Percentiles rank a stretch among this genome's conserved stretches.
Evolutionary conservation across 2,113 vertebrate species (phyloP).

Genomic region (Varanus salvator): DNA sequence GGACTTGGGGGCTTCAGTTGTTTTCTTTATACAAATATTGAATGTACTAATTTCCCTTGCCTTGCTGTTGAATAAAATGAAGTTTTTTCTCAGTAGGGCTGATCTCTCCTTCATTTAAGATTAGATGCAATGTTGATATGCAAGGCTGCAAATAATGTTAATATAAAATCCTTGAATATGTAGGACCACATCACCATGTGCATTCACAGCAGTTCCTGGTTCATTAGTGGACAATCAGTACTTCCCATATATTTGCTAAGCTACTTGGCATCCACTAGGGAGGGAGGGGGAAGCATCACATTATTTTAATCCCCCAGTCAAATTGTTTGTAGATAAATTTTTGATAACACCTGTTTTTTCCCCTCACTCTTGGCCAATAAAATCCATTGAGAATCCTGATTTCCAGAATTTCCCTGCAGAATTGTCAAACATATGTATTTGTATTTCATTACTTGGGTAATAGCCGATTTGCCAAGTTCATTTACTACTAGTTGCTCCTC

Average conservation of each 20-base stretch:
- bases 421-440: conserved; percentile 87
- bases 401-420: conserved; percentile 79
- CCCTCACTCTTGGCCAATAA: conserved; percentile 75
- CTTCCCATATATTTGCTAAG: conserved; percentile 71
- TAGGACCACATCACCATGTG: conserved; percentile 72
- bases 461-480: conserved; percentile 85
- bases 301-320: conserved; percentile 79
- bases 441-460: conserved; percentile 85
- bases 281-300: conserved; percentile 62
- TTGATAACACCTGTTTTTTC: conserved; percentile 82
- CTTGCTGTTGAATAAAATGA: conserved; percentile 83
- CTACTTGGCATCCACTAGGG: conserved; percentile 69
- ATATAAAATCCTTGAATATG: conserved; percentile 78
- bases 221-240: conserved; percentile 75
- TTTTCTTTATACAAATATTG: conserved; percentile 86
- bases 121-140: conserved; percentile 78
- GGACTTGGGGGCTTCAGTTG: conserved; percentile 80
- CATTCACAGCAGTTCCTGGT: conserved; percentile 65
- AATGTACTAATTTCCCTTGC: conserved; percentile 85
- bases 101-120: conserved; percentile 83
- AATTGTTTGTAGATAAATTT: conserved; percentile 79
- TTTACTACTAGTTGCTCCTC: conserved; percentile 85
- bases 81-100: conserved; percentile 80
- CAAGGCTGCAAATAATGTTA: conserved; percentile 76
- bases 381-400: conserved; percentile 77